These are phyloP conservation scores for Gracilinanus agilis DNA, from an alignment of 2,113 vertebrate species.

Conservation along the genomic window DNA sequence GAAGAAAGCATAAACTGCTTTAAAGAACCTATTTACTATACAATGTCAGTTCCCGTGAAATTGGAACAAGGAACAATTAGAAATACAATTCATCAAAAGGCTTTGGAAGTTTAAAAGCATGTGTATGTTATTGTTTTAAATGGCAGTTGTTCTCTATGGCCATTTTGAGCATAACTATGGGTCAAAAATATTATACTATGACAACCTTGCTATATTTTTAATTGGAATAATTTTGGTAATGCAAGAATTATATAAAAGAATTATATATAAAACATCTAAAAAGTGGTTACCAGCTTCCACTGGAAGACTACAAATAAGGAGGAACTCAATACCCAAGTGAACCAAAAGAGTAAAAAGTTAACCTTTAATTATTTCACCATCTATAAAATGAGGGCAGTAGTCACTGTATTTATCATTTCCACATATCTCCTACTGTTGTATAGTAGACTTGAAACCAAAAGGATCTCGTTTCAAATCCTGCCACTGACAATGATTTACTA, in stretches of 20 bases:
- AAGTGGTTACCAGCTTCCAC: not conserved
- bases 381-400: not conserved
- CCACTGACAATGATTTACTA: not conserved
- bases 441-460: not conserved
- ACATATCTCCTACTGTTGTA: not conserved
- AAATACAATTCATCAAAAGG: not conserved
- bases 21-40: not conserved
- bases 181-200: not conserved
- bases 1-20: not conserved
- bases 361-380: not conserved
- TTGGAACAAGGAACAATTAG: not conserved
- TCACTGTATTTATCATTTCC: not conserved
- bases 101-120: slow-evolving; percentile 18
- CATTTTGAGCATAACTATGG: not conserved
- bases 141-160: not conserved
- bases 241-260: not conserved
- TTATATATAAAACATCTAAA: too few relatives aligned
- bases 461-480: not conserved
- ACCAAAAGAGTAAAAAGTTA: not conserved
- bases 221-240: not conserved
- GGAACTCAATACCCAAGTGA: not conserved
- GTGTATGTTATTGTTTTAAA: not conserved
- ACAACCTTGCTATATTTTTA: not conserved
- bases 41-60: not conserved
- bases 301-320: not conserved